Evolutionary conservation across 2,797 vertebrate species (phyloP), one percentile per base, ranked within the genome.

Genomic region (Aplochiton taeniatus): DNA sequence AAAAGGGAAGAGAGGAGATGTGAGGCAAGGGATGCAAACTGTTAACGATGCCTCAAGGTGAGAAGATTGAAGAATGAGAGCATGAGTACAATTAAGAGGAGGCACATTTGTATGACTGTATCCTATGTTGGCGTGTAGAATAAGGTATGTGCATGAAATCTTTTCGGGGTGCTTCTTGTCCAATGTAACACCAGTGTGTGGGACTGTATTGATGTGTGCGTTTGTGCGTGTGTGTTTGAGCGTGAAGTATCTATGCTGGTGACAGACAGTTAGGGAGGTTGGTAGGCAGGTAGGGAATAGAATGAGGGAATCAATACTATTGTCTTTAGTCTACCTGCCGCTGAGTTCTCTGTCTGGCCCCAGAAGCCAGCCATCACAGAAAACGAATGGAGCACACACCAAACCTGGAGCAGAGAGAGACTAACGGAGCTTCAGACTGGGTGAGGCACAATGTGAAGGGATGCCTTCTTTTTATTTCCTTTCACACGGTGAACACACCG

Each of bases 301-400:
- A 81, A 85, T 78, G 86, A 87, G 84, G 73, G 83, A 85, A 91
- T 90, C 88, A 85, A 86, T 88, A 89, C 81, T 85, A 85, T 86
- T 87, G 85, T 90, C 88, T 90, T 80, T 85, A 84, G 81, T 85
- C 82, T 88, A 87, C 85, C 88, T 88, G 89, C 85, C 74, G 73
- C 82, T 84, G 83, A 84, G 82, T 86, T 88, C 75, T 78, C 83
- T 89, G 81, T 86, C 85, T 89, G 88, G 85, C 85, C 82, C 85
- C 76, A 71, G 78, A 70, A 59, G 31, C 16, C 18, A 71, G 54
- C 73, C 58, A 54, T n/a, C 41, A 59, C 49, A 70, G 69, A 61
- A 76, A 74, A 72, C 66, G 52, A 55, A 80, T 73, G 45, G 17
- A n/a, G 8, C 14, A 60, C 49, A 41, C 45, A 57, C 48, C 48